Conservation (phyloP, 2,113 vertebrate species). For the Sphyrna mokarran region DNA sequence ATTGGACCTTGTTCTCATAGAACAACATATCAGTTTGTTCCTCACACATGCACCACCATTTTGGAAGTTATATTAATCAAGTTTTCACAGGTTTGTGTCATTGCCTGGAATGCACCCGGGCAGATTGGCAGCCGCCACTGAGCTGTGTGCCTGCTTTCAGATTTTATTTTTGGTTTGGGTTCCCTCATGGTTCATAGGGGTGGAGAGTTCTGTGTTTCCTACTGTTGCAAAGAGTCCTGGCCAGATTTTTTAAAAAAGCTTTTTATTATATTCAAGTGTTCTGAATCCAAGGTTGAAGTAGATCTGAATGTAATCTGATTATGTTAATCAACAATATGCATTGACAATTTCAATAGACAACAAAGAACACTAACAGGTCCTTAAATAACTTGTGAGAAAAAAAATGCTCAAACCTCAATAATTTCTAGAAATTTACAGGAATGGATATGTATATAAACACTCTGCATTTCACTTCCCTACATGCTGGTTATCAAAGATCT, state of each 20-base stretch:
- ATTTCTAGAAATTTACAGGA: neutral
- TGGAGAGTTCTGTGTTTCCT: neutral
- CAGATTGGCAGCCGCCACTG: constrained; percentile 24
- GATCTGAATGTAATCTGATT: neutral
- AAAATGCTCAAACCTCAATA: neutral
- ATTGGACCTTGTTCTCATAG: neutral
- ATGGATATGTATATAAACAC: neutral
- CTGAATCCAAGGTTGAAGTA: neutral
- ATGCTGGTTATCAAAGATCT: neutral
- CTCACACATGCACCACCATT: neutral
- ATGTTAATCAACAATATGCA: neutral
- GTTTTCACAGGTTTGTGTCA: neutral
- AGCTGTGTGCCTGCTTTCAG: constrained; percentile 6
- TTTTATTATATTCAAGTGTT: neutral
- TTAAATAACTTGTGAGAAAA: neutral
- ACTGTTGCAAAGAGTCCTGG: neutral
- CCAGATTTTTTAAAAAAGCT: neutral
- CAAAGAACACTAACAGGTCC: neutral
- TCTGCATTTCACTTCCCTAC: neutral
- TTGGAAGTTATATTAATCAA: neutral
- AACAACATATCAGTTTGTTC: neutral
- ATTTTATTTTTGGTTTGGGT: constrained; percentile 21
- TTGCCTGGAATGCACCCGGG: neutral
- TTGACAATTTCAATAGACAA: neutral
- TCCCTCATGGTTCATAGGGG: neutral